Percentiles rank a stretch among this genome's conserved stretches.
These are phyloP conservation scores for Loxodonta africana DNA, from an alignment of 2,113 vertebrate genomes.

Conservation along the genomic window DNA sequence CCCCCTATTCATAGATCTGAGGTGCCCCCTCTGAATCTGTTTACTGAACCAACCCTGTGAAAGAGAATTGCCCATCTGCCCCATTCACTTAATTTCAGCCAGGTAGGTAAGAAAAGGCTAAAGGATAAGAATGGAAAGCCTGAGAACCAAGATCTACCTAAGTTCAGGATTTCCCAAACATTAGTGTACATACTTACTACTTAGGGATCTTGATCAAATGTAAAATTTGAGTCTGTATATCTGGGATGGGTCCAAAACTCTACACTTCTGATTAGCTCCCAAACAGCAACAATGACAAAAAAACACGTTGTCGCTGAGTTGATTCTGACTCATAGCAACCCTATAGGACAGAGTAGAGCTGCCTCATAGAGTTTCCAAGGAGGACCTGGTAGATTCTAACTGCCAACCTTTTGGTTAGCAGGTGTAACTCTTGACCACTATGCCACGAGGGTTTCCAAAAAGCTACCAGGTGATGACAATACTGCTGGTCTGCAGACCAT, in stretches of 20 bases:
- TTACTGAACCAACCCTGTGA: neutral
- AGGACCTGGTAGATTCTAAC: no score
- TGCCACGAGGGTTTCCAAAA: neutral
- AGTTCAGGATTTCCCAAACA: neutral
- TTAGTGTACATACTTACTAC: neutral
- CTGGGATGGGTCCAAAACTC: neutral
- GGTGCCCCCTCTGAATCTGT: neutral
- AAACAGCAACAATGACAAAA: no score
- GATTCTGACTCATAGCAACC: no score
- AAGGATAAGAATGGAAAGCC: no score
- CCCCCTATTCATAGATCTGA: neutral
- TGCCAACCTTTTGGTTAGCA: no score
- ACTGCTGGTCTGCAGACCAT: neutral
- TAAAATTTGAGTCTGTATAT: neutral
- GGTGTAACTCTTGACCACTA: no score
- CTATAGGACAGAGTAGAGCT: no score
- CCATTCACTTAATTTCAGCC: neutral
- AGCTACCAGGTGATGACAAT: neutral
- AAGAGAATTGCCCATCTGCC: neutral
- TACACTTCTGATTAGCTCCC: neutral
- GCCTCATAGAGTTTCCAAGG: no score
- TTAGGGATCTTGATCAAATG: neutral
- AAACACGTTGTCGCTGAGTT: no score
- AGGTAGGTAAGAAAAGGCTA: neutral
- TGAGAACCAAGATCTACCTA: neutral